These are phyloP conservation scores for Ariolimax columbianus DNA, from an alignment of 2,888 invertebrate species.

Conservation along the genomic window DNA sequence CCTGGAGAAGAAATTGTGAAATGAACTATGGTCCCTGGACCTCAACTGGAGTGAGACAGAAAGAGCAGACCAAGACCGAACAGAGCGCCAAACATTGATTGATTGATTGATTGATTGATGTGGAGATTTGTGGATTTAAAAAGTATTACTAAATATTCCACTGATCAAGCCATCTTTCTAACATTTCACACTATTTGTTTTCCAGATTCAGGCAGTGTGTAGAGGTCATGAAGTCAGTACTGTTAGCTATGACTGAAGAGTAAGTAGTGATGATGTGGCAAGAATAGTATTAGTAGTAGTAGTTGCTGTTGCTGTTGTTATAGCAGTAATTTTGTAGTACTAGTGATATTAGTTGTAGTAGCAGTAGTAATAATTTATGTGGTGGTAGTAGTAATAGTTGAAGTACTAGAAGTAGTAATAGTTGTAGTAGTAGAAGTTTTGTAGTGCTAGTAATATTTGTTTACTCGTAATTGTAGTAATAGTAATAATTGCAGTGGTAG, in stretches of 20 bases:
- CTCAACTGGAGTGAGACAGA: no score
- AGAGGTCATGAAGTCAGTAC: background rate
- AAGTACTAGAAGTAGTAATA: background rate
- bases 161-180: no score
- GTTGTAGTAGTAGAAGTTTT: background rate
- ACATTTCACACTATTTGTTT: no score
- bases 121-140: no score
- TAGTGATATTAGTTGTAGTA: background rate
- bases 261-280: background rate
- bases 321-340: background rate
- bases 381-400: background rate
- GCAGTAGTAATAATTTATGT: background rate
- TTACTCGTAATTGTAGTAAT: background rate
- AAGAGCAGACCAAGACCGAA: no score
- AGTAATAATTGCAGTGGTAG: background rate
- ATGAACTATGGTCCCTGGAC: no score
- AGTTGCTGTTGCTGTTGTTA: background rate
- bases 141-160: no score
- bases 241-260: background rate
- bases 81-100: no score
- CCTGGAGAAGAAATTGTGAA: no score
- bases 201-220: background rate
- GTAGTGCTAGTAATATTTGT: background rate
- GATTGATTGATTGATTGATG: no score
- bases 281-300: background rate